These are phyloP conservation scores for Penaeus monodon DNA, from an alignment of 2,888 invertebrate genomes.

Conservation along the genomic window DNA sequence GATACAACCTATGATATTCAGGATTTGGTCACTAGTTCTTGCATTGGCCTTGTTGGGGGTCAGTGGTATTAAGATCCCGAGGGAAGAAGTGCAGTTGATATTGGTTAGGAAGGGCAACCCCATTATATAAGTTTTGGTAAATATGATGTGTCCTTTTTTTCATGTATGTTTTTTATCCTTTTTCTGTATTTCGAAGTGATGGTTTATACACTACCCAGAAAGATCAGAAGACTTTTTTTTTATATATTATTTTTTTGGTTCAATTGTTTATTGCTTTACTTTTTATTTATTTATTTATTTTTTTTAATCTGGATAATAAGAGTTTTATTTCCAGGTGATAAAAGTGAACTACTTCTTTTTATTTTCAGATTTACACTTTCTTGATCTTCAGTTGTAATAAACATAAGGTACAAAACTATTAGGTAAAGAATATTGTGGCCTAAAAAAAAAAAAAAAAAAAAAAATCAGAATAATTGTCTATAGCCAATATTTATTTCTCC, in stretches of 20 bases:
- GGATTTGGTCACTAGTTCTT: slow-evolving; percentile 17
- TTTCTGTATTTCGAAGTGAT: neutral
- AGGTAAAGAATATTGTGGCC: neutral
- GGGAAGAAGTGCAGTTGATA: slow-evolving; percentile 13
- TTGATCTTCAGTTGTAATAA: too few species aligned
- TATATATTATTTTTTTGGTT: too few species aligned
- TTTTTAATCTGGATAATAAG: too few species aligned
- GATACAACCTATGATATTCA: slow-evolving; percentile 38
- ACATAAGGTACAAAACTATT: too few species aligned
- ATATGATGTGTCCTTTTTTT: slow-evolving; percentile 4
- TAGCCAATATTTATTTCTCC: slow-evolving; percentile 16
- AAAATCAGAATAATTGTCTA: neutral
- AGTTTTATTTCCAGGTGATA: too few species aligned
- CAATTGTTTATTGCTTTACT: too few species aligned
- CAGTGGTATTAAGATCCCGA: slow-evolving; percentile 25
- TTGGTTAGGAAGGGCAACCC: slow-evolving; percentile 27
- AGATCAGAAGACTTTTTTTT: too few species aligned
- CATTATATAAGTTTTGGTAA: neutral
- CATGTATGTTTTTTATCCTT: neutral
- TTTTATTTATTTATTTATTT: too few species aligned
- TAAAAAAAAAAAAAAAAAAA: neutral
- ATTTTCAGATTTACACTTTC: too few species aligned
- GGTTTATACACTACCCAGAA: too few species aligned
- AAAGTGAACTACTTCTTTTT: too few species aligned
- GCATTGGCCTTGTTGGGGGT: slow-evolving; percentile 17